Evolutionary conservation across 2,888 invertebrate species (phyloP), one percentile per base, ranked within the genome.

Genomic region (Colostygia pectinataria): DNA sequence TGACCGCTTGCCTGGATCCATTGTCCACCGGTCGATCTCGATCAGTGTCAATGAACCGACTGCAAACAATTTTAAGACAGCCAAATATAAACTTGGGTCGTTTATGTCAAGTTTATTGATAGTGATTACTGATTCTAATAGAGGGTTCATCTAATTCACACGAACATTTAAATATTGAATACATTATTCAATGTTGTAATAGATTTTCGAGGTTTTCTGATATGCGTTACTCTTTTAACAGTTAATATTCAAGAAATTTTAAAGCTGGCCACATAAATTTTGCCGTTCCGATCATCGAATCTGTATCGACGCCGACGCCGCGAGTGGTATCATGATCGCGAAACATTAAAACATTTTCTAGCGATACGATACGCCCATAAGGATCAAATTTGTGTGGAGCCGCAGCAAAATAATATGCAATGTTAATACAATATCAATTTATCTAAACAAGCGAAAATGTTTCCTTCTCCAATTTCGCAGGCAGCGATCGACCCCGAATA

Each of bases 11-110:
- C 60, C 62, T 61, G 65, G 65, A 65, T 71, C 70, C 71, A 68
- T 69, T 67, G 71, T 73, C 59, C 63, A 64, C 53, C 57, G 56
- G 49, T 65, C 62, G 66, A 54, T 64, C 66, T 65, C 61, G 60
- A 63, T 65, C 55, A 57, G 70, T 65, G 77, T 74, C 76, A 72
- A 68, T 68, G 75, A 77, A 71, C 77, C 55, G 53, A 46, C 52
- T 43, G 31, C 47, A 60, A 62, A 62, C 63, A 54, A 39, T 61
- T 49, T 50, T 44, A 34, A 55, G 55, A 57, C 54, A 46, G 46
- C 44, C 38, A 31, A 45, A 40, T 54, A 45, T 55, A 53, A 52
- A 45, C 51, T 53, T 44, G 38, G 39, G 47, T 50, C 45, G 47
- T 55, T 50, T 37, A 41, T 47, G 28, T 41, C 45, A 33, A 47